Percentiles rank a stretch among this genome's conserved stretches.
phyloP scores from a whole-genome alignment of 1,140 invertebrate genomes.

The Oncopodura yosiiana region DNA sequence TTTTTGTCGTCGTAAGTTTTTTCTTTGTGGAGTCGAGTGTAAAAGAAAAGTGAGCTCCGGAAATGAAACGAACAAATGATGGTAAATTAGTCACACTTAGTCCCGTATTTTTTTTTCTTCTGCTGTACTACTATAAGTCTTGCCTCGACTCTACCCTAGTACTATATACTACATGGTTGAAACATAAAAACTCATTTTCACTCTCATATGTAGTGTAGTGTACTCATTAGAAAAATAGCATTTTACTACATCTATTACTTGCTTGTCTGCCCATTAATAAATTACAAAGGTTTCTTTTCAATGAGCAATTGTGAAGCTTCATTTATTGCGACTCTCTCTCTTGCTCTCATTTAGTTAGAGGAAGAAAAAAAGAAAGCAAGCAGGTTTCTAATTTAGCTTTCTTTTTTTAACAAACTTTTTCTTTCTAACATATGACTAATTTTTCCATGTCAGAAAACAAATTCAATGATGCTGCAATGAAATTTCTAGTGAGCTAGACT shows the following conservation, averaged over 20 bases:
- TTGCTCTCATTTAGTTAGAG: not conserved
- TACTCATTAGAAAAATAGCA: not conserved
- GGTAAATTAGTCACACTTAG: slow-evolving; percentile 35
- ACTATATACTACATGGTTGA: no score
- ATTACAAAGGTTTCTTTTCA: slow-evolving; percentile 31
- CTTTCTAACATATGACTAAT: slow-evolving; percentile 12
- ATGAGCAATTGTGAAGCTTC: slow-evolving; percentile 21
- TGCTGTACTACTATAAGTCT: no score
- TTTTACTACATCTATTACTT: not conserved
- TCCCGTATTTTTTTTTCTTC: not conserved
- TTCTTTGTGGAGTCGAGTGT: not conserved
- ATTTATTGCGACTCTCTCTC: slow-evolving; percentile 4
- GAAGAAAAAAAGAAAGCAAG: slow-evolving; percentile 7
- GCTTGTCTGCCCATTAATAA: slow-evolving; percentile 9
- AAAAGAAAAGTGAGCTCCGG: slow-evolving; percentile 35
- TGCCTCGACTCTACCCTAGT: no score
- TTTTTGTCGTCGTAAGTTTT: no score
- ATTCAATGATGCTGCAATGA: no score
- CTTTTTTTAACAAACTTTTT: slow-evolving; percentile 3
- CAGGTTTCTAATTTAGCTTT: slow-evolving; percentile 27
- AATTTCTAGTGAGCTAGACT: no score
- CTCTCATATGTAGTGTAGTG: not conserved
- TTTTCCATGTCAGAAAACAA: not conserved
- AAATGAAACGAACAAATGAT: slow-evolving; percentile 37
- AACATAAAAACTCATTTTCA: slow-evolving; percentile 25